Evolutionary conservation across 2,888 invertebrate species (phyloP).

Genomic region (Callosobruchus maculatus): DNA sequence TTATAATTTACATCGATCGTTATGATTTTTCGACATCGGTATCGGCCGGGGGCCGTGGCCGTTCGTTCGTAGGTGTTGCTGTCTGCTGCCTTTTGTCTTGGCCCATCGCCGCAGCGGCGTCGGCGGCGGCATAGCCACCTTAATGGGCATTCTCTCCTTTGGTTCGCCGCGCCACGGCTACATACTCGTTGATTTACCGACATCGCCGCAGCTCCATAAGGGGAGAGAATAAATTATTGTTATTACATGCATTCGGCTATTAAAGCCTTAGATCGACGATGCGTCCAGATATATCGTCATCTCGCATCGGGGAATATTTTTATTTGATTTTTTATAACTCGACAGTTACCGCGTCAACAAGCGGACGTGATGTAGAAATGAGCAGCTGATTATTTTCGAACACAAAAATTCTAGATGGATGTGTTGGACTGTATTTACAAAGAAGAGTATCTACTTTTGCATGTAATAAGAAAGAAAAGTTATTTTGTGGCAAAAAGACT

Average conservation of each 20-base stretch:
- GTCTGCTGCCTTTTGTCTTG: not conserved
- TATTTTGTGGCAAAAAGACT: too few species aligned
- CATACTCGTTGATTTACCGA: not conserved
- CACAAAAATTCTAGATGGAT: too few species aligned
- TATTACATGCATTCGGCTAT: not conserved
- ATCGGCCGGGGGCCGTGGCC: not conserved
- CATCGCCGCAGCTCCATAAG: not conserved
- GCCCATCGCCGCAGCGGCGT: not conserved
- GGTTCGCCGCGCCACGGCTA: not conserved
- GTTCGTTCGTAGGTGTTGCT: not conserved
- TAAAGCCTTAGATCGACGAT: not conserved
- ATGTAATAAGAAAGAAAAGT: too few species aligned
- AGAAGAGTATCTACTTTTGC: too few species aligned
- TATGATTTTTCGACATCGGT: not conserved
- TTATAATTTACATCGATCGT: not conserved
- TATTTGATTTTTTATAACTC: not conserved
- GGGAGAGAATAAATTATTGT: not conserved
- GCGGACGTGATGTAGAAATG: too few species aligned
- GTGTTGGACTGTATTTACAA: too few species aligned
- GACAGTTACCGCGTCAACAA: too few species aligned
- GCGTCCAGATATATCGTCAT: not conserved
- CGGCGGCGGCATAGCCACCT: not conserved
- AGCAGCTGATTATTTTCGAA: too few species aligned
- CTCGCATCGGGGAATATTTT: not conserved
- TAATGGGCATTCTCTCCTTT: not conserved